phyloP scores from a whole-genome alignment of 1,140 invertebrate genomes.

The Cydia fagiglandana region DNA sequence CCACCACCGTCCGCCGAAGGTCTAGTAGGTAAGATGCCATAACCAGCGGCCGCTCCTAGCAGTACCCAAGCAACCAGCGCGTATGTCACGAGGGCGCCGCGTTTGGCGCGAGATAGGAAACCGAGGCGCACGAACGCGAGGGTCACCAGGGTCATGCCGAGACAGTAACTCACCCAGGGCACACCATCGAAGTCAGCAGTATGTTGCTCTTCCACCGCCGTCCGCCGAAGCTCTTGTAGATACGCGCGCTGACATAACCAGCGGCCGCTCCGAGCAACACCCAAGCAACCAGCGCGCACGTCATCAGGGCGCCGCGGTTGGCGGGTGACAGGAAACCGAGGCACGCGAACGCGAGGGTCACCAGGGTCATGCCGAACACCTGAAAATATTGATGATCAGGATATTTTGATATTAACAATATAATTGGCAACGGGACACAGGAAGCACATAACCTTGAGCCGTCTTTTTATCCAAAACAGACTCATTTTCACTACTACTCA shows the following conservation, averaged over 20 bases:
- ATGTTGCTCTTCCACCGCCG: slow-evolving; percentile 99
- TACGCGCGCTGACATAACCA: slow-evolving; percentile 96
- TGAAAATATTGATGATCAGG: slow-evolving; percentile 35
- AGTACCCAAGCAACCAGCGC: slow-evolving; percentile 97
- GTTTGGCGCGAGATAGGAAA: slow-evolving; percentile 98
- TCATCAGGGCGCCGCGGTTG: slow-evolving; percentile 98
- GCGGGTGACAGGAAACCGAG: slow-evolving; percentile 98
- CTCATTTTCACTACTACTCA: too few relatives aligned
- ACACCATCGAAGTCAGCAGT: slow-evolving; percentile 95
- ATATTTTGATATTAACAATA: too few relatives aligned
- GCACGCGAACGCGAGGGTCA: slow-evolving; percentile 96
- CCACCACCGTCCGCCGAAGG: slow-evolving; percentile 98
- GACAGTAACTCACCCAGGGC: slow-evolving; percentile 89
- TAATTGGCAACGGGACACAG: too few relatives aligned
- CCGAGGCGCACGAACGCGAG: slow-evolving; percentile 98
- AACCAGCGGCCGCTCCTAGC: slow-evolving; percentile 96
- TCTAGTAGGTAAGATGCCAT: slow-evolving; percentile 98
- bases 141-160: slow-evolving; percentile 87
- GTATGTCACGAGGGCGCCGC: slow-evolving; percentile 99
- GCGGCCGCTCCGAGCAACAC: slow-evolving; percentile 97
- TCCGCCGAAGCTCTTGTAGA: slow-evolving; percentile 99
- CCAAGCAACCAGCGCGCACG: slow-evolving; percentile 96
- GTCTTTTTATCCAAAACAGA: too few relatives aligned
- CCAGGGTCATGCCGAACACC: slow-evolving; percentile 85
- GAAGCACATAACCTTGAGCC: too few relatives aligned